Evolutionary conservation across 2,113 vertebrate genomes (phyloP).

Genomic region (Chaetops frenatus): DNA sequence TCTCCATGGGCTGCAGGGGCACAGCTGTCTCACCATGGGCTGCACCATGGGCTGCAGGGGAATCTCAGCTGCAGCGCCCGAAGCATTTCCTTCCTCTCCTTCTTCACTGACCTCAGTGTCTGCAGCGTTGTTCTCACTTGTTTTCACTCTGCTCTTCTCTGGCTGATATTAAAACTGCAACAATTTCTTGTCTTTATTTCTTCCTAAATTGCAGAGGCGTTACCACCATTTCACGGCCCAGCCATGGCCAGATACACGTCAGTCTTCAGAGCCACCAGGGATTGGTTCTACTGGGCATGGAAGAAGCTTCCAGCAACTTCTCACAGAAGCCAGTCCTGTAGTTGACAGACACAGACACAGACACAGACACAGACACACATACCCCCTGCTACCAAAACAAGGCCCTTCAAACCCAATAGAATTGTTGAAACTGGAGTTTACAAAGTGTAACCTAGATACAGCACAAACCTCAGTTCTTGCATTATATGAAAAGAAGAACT

Average conservation of each 20-base stretch:
- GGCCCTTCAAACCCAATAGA: not conserved
- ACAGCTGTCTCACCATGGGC: not conserved
- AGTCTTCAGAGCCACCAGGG: not conserved
- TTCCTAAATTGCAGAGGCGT: not conserved
- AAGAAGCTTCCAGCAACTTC: not conserved
- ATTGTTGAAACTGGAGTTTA: not conserved
- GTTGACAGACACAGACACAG: not conserved
- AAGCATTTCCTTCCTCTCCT: too few relatives aligned
- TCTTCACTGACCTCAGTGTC: not conserved
- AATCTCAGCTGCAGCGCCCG: not conserved
- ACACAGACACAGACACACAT: too few relatives aligned
- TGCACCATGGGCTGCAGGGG: not conserved
- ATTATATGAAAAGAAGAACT: not conserved
- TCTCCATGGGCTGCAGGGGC: not conserved
- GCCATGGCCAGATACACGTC: not conserved
- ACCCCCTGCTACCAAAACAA: not conserved
- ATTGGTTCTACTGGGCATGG: not conserved
- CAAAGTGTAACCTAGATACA: not conserved
- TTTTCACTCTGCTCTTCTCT: not conserved
- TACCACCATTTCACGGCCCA: not conserved
- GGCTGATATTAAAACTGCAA: not conserved
- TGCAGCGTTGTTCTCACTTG: not conserved
- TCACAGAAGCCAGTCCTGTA: too few relatives aligned
- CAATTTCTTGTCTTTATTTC: not conserved
- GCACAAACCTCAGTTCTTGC: not conserved